phyloP scores from a whole-genome alignment of 1,140 invertebrate genomes.

The Panulirus ornatus region DNA sequence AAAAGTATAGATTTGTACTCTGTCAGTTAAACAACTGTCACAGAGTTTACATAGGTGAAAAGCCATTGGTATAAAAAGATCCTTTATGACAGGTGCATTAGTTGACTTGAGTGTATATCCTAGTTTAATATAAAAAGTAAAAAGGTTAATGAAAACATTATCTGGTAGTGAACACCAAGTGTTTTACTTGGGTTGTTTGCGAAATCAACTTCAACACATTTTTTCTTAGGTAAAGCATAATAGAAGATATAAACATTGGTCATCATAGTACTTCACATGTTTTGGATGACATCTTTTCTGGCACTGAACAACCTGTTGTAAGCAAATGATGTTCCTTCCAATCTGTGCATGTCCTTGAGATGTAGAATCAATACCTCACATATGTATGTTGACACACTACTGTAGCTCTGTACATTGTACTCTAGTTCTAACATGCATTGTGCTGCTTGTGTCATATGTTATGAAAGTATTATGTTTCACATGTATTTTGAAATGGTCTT shows the following conservation, averaged over 20 bases:
- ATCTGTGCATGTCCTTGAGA: neutral
- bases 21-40: too few species aligned
- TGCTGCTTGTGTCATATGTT: slow-evolving; percentile 29
- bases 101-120: neutral
- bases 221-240: neutral
- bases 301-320: neutral
- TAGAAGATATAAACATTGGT: neutral
- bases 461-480: slow-evolving; percentile 9
- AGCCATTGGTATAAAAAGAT: neutral
- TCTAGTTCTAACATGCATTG: slow-evolving; percentile 3
- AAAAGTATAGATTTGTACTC: neutral
- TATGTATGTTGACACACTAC: slow-evolving; percentile 30
- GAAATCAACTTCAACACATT: neutral
- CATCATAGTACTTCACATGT: neutral
- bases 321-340: slow-evolving; percentile 3
- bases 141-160: neutral
- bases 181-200: neutral
- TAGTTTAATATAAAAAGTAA: neutral
- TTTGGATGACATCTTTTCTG: neutral
- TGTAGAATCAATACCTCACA: slow-evolving; percentile 37
- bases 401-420: slow-evolving; percentile 5
- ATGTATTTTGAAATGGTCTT: neutral
- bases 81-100: neutral
- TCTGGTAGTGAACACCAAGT: neutral
- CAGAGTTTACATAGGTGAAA: neutral